Percentiles rank a stretch among this genome's conserved stretches.
Conservation (phyloP, 2,888 invertebrate species). For the Minunthozetes semirufus region DNA sequence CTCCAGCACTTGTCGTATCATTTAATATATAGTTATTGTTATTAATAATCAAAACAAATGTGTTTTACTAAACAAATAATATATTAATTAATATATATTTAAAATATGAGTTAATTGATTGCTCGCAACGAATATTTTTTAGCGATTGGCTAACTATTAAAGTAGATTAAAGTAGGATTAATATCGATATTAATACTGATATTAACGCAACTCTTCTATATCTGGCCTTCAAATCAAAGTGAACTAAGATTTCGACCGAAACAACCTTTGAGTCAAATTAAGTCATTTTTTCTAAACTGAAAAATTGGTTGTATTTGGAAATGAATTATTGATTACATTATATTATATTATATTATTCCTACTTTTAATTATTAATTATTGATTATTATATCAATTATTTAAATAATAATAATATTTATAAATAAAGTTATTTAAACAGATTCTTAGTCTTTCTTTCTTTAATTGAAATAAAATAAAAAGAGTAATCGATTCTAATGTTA, state of each 20-base stretch:
- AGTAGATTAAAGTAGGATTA: conserved; percentile 9
- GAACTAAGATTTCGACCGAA: conserved; percentile 22
- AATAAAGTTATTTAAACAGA: conserved; percentile 15
- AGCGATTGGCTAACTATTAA: background rate
- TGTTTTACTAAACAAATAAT: conserved; percentile 18
- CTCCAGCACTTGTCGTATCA: background rate
- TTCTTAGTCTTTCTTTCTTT: too few species aligned
- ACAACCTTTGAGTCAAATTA: conserved; percentile 11
- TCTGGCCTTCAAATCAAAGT: conserved; percentile 30
- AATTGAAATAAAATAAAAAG: too few species aligned
- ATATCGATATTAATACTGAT: conserved; percentile 5
- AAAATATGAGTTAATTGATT: conserved; percentile 10
- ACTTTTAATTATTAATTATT: conserved; percentile 16
- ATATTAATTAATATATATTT: background rate
- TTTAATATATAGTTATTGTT: conserved; percentile 10
- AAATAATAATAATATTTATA: conserved; percentile 15
- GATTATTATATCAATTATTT: conserved; percentile 16
- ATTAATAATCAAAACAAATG: background rate
- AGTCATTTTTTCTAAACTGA: conserved; percentile 8
- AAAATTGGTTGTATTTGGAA: conserved; percentile 15
- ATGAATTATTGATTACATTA: background rate
- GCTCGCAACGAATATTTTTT: conserved; percentile 27
- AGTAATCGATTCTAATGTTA: too few species aligned
- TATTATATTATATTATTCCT: conserved; percentile 15
- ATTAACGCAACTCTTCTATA: conserved; percentile 7